Conservation (phyloP, 2,797 vertebrate species). For the Cirrhinus molitorella region DNA sequence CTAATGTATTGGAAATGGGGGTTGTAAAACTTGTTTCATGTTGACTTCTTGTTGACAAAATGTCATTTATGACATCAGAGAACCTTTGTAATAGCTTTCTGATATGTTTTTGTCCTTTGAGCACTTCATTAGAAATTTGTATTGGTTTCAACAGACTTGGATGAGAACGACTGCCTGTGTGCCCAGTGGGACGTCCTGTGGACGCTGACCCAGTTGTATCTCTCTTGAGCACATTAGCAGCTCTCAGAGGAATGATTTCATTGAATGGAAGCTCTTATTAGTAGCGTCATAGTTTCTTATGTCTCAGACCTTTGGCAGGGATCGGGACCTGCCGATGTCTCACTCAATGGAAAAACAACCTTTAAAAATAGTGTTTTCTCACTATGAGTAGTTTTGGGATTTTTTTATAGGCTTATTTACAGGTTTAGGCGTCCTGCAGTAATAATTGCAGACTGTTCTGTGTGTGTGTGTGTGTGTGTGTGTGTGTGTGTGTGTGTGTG, state of each 20-base stretch:
- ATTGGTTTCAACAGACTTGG: constrained; percentile 15
- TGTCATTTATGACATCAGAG: not conserved
- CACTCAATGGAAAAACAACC: not conserved
- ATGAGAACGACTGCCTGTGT: constrained; percentile 1
- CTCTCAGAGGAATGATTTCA: constrained; percentile 39
- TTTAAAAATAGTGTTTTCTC: not conserved
- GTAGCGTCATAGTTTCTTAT: constrained; percentile 1
- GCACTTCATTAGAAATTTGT: constrained; percentile 17
- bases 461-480: not conserved
- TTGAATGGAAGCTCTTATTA: constrained; percentile 36
- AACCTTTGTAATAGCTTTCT: not conserved
- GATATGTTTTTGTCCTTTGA: not conserved
- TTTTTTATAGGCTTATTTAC: constrained; percentile 19
- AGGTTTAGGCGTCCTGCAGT: constrained; percentile 21
- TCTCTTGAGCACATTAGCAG: constrained; percentile 33
- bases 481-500: not conserved
- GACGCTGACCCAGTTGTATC: constrained; percentile 51
- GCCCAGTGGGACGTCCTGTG: constrained; percentile 41
- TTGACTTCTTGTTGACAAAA: not conserved
- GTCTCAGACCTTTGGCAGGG: not conserved
- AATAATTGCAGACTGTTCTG: constrained; percentile 20
- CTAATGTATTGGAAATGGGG: not conserved
- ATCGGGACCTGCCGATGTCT: not conserved
- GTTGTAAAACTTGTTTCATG: not conserved
- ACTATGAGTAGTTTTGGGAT: not conserved